Conservation (phyloP, 1,140 invertebrate species). For the Musca vetustissima region DNA sequence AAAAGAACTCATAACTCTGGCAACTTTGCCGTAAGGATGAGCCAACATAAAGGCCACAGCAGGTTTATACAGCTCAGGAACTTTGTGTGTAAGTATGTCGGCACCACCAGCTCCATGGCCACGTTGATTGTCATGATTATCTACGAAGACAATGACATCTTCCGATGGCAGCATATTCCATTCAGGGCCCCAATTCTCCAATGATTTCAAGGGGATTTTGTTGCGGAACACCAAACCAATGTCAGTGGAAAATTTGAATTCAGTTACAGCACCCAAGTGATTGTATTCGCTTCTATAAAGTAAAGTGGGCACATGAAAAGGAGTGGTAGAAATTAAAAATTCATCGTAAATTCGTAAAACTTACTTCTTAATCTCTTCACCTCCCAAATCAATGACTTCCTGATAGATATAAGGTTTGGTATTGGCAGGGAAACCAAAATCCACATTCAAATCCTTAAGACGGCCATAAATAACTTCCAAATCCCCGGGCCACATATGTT, state of each 20-base stretch:
- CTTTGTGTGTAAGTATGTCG: constrained; percentile 64
- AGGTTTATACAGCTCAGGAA: constrained; percentile 64
- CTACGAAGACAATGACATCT: constrained; percentile 65
- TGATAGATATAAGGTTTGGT: constrained; percentile 72
- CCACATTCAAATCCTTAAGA: constrained; percentile 63
- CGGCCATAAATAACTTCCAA: constrained; percentile 64
- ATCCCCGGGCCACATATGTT: constrained; percentile 81
- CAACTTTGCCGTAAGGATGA: constrained; percentile 72
- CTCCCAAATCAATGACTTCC: constrained; percentile 79
- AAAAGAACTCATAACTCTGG: constrained; percentile 80
- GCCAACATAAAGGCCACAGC: constrained; percentile 83
- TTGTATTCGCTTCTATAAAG: constrained; percentile 69
- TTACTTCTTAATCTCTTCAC: constrained; percentile 56
- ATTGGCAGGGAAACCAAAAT: constrained; percentile 62
- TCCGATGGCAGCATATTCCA: constrained; percentile 62
- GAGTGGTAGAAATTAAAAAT: too few relatives aligned
- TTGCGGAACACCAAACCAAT: constrained; percentile 56
- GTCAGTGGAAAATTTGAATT: constrained; percentile 63
- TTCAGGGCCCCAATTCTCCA: constrained; percentile 59
- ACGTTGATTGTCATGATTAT: constrained; percentile 67
- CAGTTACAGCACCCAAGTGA: constrained; percentile 70
- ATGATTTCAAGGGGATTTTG: constrained; percentile 55
- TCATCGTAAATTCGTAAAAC: too few relatives aligned
- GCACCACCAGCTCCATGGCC: constrained; percentile 64
- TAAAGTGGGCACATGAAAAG: constrained; percentile 50